A percentile compares a stretch with the other conserved stretches of the same genome.
Evolutionary conservation across 2,888 invertebrate species (phyloP).

Genomic region (Mechanitis mazaeus): DNA sequence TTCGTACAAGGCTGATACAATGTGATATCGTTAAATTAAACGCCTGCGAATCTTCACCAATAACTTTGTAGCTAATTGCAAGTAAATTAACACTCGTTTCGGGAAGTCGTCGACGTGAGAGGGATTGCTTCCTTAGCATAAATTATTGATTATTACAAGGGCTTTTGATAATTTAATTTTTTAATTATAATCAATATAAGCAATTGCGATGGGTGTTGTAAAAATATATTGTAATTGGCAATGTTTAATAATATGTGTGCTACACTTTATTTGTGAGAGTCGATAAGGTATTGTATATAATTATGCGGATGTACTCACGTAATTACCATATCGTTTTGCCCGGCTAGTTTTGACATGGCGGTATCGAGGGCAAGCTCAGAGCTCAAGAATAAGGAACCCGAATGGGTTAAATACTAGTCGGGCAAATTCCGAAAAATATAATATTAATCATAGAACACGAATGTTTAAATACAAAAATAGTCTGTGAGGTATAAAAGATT

Average conservation of each 20-base stretch:
- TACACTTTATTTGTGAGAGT: neutral
- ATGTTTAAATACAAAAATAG: neutral
- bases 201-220: neutral
- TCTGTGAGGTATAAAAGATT: constrained; percentile 8
- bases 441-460: too few species aligned
- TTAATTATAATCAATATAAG: neutral
- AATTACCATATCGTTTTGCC: too few species aligned
- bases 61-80: constrained; percentile 18
- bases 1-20: constrained; percentile 3
- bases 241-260: neutral
- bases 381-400: too few species aligned
- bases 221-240: too few species aligned
- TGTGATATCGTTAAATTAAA: constrained; percentile 13
- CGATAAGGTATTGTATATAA: neutral
- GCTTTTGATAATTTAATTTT: constrained; percentile 1
- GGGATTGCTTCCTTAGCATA: constrained; percentile 7
- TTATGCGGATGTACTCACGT: too few species aligned
- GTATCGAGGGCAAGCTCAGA: too few species aligned
- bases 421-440: too few species aligned
- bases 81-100: constrained; percentile 15
- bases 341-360: too few species aligned
- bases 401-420: too few species aligned
- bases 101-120: constrained; percentile 13
- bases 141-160: constrained; percentile 14
- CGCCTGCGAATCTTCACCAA: constrained; percentile 1